These are phyloP conservation scores for Xiphorhynchus elegans DNA, from an alignment of 2,113 vertebrate genomes.

Conservation along the genomic window DNA sequence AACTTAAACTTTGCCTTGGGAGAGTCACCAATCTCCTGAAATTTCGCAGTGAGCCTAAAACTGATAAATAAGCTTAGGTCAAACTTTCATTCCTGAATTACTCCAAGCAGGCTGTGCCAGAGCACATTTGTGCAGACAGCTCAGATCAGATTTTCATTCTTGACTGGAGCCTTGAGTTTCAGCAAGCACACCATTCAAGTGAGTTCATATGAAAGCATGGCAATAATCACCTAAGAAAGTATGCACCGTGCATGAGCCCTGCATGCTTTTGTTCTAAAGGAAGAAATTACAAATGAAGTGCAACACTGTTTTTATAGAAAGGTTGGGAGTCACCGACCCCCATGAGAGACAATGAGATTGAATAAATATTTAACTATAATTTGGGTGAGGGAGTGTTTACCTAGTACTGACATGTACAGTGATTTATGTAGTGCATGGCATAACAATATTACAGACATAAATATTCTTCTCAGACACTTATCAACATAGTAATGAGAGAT, in stretches of 20 bases:
- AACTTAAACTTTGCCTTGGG: neutral
- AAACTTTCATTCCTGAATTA: neutral
- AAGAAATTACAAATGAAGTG: neutral
- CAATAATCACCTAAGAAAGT: neutral
- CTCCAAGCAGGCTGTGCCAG: neutral
- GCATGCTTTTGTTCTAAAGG: neutral
- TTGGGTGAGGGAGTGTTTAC: neutral
- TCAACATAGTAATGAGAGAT: constrained; percentile 31
- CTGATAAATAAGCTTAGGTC: neutral
- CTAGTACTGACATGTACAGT: neutral
- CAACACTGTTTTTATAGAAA: neutral
- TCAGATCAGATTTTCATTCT: constrained; percentile 12
- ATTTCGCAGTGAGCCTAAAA: neutral
- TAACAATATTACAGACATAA: constrained; percentile 14
- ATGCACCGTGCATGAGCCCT: neutral
- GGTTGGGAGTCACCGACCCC: neutral
- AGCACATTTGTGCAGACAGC: neutral
- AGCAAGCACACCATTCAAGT: neutral
- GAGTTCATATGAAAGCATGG: neutral
- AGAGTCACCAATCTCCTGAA: neutral
- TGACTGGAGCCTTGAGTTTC: neutral
- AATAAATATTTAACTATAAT: neutral
- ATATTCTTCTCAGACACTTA: constrained; percentile 43
- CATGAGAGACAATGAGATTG: neutral
- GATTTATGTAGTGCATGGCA: neutral